Evolutionary conservation across 2,888 invertebrate genomes (phyloP).

Genomic region (Parnassius glacialis): DNA sequence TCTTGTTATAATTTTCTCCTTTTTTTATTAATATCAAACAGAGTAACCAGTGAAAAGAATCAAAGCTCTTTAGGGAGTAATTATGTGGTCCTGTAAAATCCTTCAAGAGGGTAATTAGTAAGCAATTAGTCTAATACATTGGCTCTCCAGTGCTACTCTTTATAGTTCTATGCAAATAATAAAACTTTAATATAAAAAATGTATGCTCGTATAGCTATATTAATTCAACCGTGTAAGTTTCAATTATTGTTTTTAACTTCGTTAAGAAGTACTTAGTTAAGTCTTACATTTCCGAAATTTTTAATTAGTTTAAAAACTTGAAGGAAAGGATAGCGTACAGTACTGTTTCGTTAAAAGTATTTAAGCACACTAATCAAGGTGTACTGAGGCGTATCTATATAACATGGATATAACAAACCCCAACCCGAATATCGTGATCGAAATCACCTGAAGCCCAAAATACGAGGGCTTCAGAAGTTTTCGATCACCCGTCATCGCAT

Average conservation of each 20-base stretch:
- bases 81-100: slow-evolving; percentile 62
- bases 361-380: no score
- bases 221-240: slow-evolving; percentile 7
- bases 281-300: neutral
- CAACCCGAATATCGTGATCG: no score
- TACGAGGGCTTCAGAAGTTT: slow-evolving; percentile 51
- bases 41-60: slow-evolving; percentile 10
- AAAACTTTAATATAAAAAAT: slow-evolving; percentile 48
- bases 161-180: slow-evolving; percentile 51
- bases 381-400: no score
- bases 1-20: slow-evolving; percentile 10
- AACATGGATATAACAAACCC: no score
- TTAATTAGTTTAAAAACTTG: slow-evolving; percentile 6
- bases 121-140: slow-evolving; percentile 70
- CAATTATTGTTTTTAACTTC: neutral
- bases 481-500: slow-evolving; percentile 75
- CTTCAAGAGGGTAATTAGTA: slow-evolving; percentile 68
- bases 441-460: slow-evolving; percentile 9
- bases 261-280: neutral
- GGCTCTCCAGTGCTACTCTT: slow-evolving; percentile 48
- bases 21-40: slow-evolving; percentile 22
- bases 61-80: slow-evolving; percentile 57
- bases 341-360: no score
- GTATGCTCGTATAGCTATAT: slow-evolving; percentile 36
- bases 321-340: no score